Evolutionary conservation across 37 sponge, comb jelly and placozoan genomes (phyloP), one percentile per base, ranked within the genome.

Genomic region (Beroe ovata): DNA sequence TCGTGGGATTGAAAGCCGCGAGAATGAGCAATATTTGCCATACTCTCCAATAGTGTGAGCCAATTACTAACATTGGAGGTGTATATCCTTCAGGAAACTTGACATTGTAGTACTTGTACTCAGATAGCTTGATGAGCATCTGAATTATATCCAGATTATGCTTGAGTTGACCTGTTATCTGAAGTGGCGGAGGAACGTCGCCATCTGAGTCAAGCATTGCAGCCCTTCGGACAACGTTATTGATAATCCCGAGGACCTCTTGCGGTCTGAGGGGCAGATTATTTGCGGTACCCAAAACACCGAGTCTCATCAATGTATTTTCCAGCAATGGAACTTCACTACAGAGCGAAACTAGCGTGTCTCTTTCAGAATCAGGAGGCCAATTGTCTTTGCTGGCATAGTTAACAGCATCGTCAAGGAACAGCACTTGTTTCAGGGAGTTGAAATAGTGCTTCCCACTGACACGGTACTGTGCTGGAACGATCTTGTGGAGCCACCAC

Each of bases 31-130:
- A 35, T 21, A 77, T 77, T 23, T 77, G 84, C 84, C 84, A 77
- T 0, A 35, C 42, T 71, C 95, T 97, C 97, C 97, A 97, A 89
- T 97, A 97, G 23, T 95, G 92, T 33, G 94, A 93, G 41, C 92
- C 92, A 60, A 95, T 92, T n/a, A 94, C 47, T 95, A 90, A 26
- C 84, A 38, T 8, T 93, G 97, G 26, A 93, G 94, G n/a, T 11
- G 91, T 91, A 90, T 96, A 96, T 66, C 89, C 91, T 14, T 91
- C 92, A 0, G 96, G 96, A 0, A 96, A 71, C 60, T 92, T 89
- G 34, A 94, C 92, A 37, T 89, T 77, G 22, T 39, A n/a, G 47
- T 40, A 42, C 47, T 77, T 77, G 23, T 77, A 77, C 47, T 77
- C 84, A 21, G 84, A 39, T 21, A 77, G 23, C 25, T 42, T 39